A percentile compares a stretch with the other conserved stretches of the same genome.
Evolutionary conservation across 2,888 invertebrate species (phyloP).

Genomic region (Eumacrocentrus americanus): DNA sequence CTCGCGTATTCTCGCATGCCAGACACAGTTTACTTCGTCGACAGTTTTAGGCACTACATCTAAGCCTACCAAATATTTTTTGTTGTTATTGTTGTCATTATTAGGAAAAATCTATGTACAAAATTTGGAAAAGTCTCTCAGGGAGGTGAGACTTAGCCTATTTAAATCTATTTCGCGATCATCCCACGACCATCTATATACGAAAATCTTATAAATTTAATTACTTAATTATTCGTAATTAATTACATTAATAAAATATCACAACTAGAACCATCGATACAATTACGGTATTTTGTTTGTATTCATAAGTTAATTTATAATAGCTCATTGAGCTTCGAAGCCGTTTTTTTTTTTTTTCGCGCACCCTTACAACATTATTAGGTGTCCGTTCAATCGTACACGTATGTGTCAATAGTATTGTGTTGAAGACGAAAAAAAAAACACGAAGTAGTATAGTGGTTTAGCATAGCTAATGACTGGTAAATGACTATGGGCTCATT

Average conservation of each 20-base stretch:
- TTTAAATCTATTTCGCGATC: background rate
- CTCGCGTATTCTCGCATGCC: slow-evolving; percentile 22
- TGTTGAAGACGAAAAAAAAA: background rate
- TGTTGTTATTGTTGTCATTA: slow-evolving; percentile 29
- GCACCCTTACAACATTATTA: too few relatives aligned
- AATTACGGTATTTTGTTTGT: slow-evolving; percentile 46
- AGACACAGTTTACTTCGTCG: slow-evolving; percentile 46
- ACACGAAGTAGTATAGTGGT: slow-evolving; percentile 26
- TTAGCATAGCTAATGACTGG: slow-evolving; percentile 36
- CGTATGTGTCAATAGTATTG: too few relatives aligned
- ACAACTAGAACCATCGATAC: slow-evolving; percentile 60
- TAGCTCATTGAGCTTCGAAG: slow-evolving; percentile 19
- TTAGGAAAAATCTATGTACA: slow-evolving; percentile 46
- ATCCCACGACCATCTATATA: slow-evolving; percentile 28
- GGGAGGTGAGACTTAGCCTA: slow-evolving; percentile 13
- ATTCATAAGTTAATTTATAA: slow-evolving; percentile 22
- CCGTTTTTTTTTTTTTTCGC: too few relatives aligned
- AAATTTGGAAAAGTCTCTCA: slow-evolving; percentile 32
- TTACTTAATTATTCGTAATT: slow-evolving; percentile 43
- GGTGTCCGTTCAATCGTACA: too few relatives aligned
- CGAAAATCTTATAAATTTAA: slow-evolving; percentile 34
- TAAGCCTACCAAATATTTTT: slow-evolving; percentile 49
- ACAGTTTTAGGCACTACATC: slow-evolving; percentile 53
- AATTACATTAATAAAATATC: slow-evolving; percentile 56
- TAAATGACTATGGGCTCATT: slow-evolving; percentile 36